Evolutionary conservation across 1,140 invertebrate genomes (phyloP).

Genomic region (Helicoverpa zea): DNA sequence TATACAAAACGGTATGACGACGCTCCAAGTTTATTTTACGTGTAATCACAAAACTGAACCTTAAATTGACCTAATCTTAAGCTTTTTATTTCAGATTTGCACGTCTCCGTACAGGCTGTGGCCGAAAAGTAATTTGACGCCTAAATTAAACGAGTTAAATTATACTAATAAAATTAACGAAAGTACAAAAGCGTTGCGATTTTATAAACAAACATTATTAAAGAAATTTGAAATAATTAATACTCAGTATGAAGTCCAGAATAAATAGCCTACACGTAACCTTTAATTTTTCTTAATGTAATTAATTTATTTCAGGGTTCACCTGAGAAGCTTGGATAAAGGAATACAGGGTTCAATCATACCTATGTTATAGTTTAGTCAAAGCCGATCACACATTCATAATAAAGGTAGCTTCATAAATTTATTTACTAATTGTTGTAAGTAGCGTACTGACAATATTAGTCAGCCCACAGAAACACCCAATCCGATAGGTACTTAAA

Average conservation of each 20-base stretch:
- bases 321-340: not conserved
- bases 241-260: conserved; percentile 23
- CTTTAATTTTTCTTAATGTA: not conserved
- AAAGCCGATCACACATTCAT: too few species aligned
- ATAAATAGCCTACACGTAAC: not conserved
- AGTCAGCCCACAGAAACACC: conserved; percentile 12
- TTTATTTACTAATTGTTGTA: too few species aligned
- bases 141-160: conserved; percentile 73
- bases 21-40: conserved; percentile 53
- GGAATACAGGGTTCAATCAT: too few species aligned
- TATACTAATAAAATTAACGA: conserved; percentile 74
- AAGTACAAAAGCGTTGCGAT: conserved; percentile 67
- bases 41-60: conserved; percentile 60
- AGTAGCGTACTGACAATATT: too few species aligned
- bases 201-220: conserved; percentile 65
- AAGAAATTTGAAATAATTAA: conserved; percentile 53
- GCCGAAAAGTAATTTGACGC: conserved; percentile 65
- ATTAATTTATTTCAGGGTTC: not conserved
- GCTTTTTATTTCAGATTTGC: conserved; percentile 37
- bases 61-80: conserved; percentile 56
- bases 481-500: conserved; percentile 45
- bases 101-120: conserved; percentile 29
- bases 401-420: too few species aligned
- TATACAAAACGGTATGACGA: conserved; percentile 65
- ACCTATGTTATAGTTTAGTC: too few species aligned